Percentiles rank a stretch among this genome's conserved stretches.
These are phyloP conservation scores for Dendrocincla tyrannina DNA, from an alignment of 2,797 vertebrate genomes.

Conservation along the genomic window DNA sequence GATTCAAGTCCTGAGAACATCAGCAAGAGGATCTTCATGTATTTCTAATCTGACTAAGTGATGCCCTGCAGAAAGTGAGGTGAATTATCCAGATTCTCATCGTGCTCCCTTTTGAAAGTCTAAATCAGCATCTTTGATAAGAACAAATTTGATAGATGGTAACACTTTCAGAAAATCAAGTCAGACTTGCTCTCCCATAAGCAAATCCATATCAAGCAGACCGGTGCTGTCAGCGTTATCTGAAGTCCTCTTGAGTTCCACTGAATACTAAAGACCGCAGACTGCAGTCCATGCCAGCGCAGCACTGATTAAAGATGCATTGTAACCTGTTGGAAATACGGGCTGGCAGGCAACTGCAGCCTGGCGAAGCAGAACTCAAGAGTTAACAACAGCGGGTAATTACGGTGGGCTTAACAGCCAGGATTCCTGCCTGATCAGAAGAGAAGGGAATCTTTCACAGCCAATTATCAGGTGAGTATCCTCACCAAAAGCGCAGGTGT, in stretches of 20 bases:
- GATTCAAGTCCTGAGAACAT: conserved; percentile 30
- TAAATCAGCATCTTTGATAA: conserved; percentile 42
- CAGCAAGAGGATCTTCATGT: neutral
- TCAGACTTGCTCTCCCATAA: neutral
- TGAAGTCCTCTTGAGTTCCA: neutral
- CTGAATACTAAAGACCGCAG: neutral
- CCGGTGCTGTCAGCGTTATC: fast-evolving
- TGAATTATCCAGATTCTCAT: neutral
- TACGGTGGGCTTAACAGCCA: neutral
- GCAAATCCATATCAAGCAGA: neutral
- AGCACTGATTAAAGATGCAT: fast-evolving
- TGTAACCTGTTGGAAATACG: neutral
- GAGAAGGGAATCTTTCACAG: neutral
- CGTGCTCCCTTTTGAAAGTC: conserved; percentile 3
- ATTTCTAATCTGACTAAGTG: conserved; percentile 25
- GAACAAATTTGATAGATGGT: neutral
- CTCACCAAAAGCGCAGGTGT: conserved; percentile 41
- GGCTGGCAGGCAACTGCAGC: neutral
- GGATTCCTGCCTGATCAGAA: neutral
- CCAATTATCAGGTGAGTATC: conserved; percentile 17
- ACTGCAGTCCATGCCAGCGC: neutral
- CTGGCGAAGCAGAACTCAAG: neutral
- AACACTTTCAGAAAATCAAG: neutral
- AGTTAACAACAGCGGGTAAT: neutral
- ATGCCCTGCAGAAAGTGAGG: conserved; percentile 38